Evolutionary conservation across 2,113 vertebrate species (phyloP).

Genomic region (human): GRCh38 chr20:37909001-37909500

Average conservation of each 20-base stretch:
- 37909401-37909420: neutral
- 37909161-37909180: neutral
- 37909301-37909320: neutral
- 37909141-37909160: neutral
- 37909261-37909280: rapidly evolving
- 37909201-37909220: neutral
- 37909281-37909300: rapidly evolving
- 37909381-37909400: neutral
- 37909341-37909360: neutral
- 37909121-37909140: neutral
- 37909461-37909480: neutral
- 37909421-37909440: neutral
- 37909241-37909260: neutral
- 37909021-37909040: neutral
- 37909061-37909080: neutral
- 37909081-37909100: neutral
- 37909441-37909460: neutral
- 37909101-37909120: neutral
- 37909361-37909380: neutral
- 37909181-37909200: neutral
- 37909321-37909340: neutral
- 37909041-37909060: neutral
- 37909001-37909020: neutral
- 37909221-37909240: neutral
- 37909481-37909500: neutral